Percentiles rank a stretch among this genome's conserved stretches.
phyloP scores from a whole-genome alignment of 2,797 vertebrate species.

The Okamejei kenojei region DNA sequence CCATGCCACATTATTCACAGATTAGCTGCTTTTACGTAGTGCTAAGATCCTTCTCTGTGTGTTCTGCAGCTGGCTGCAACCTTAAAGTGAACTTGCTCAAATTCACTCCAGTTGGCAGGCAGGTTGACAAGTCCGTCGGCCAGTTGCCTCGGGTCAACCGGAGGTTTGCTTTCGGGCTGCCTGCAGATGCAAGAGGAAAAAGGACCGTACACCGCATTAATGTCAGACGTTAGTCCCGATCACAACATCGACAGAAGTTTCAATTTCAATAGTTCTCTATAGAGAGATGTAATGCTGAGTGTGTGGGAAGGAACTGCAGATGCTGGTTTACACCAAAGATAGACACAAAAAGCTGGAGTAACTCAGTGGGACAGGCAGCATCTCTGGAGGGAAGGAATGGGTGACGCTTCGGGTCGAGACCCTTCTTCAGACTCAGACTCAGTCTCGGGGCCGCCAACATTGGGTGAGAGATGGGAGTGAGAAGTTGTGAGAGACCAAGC shows the following conservation, averaged over 20 bases:
- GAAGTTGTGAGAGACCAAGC: too few species aligned
- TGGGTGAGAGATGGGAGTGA: too few species aligned
- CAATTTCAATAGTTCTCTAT: background rate
- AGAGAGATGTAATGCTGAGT: too few species aligned
- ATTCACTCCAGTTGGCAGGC: background rate
- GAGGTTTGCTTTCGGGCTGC: background rate
- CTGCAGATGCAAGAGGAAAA: background rate
- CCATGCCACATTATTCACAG: background rate
- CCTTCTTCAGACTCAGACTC: too few species aligned
- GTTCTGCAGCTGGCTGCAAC: background rate
- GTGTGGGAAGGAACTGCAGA: too few species aligned
- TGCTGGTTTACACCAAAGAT: too few species aligned
- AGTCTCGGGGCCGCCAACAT: too few species aligned
- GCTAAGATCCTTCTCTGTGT: background rate
- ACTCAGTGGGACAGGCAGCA: too few species aligned
- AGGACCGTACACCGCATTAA: background rate
- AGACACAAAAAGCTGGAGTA: too few species aligned
- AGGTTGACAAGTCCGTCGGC: background rate
- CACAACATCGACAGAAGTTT: background rate
- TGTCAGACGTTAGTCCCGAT: background rate
- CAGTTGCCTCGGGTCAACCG: background rate
- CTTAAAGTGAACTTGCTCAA: constrained; percentile 6
- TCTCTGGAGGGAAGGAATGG: too few species aligned
- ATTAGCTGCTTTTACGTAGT: background rate
- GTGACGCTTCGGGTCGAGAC: too few species aligned